Evolutionary conservation across 53 echinoderm and acorn worm genomes (phyloP).

Genomic region (Temnopleurus reevesii): DNA sequence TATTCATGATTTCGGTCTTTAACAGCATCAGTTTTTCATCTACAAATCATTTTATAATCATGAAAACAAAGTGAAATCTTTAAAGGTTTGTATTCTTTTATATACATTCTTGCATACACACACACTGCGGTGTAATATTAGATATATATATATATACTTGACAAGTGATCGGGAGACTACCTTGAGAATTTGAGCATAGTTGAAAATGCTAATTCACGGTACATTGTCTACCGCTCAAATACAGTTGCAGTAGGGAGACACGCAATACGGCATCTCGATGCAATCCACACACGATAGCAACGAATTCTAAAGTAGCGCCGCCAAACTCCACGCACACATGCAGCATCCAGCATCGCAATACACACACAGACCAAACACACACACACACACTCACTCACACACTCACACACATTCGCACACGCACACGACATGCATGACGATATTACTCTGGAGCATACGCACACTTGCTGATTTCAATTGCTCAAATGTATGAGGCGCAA

Average conservation of each 20-base stretch:
- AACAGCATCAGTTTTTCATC: no score
- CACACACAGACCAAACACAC: neutral
- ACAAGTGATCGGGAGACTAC: no score
- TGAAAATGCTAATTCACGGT: neutral
- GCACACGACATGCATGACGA: neutral
- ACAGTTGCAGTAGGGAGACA: neutral
- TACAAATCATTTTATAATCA: no score
- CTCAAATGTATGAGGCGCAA: constrained; percentile 1
- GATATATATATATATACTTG: no score
- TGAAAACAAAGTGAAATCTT: no score
- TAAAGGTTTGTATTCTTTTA: no score
- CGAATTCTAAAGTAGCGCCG: neutral
- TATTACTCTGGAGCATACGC: constrained; percentile 1
- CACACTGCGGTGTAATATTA: no score
- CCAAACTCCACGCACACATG: neutral
- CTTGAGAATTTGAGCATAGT: neutral
- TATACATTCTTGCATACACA: no score
- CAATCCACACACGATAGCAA: neutral
- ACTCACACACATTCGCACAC: neutral
- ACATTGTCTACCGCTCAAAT: neutral
- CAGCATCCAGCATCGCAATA: neutral
- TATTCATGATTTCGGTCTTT: no score
- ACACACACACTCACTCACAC: neutral
- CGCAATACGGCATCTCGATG: neutral
- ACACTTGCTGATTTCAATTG: constrained; percentile 39